Evolutionary conservation across 2,888 invertebrate species (phyloP).

Genomic region (Mystacides longicornis): DNA sequence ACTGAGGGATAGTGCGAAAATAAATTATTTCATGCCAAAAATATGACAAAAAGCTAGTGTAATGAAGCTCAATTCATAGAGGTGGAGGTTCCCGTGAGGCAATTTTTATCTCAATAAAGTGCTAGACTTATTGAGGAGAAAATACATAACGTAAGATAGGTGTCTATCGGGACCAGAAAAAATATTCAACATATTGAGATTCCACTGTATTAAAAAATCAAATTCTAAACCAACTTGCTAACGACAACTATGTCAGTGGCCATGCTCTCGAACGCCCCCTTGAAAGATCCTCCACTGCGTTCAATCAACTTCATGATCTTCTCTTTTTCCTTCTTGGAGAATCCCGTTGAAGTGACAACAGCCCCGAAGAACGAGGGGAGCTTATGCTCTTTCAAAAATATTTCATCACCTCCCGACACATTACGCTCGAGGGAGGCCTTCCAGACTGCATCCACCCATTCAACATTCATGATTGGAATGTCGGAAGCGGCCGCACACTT

Average conservation of each 20-base stretch:
- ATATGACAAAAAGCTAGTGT: too few species aligned
- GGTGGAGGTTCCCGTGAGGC: too few species aligned
- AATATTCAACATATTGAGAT: too few species aligned
- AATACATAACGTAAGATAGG: too few species aligned
- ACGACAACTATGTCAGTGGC: slow-evolving; percentile 51
- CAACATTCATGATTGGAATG: slow-evolving; percentile 65
- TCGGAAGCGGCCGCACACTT: slow-evolving; percentile 63
- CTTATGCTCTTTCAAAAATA: slow-evolving; percentile 50
- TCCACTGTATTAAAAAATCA: too few species aligned
- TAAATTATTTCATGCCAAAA: too few species aligned
- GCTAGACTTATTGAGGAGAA: too few species aligned
- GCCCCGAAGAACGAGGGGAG: slow-evolving; percentile 71
- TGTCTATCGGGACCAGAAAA: too few species aligned
- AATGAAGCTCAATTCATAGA: too few species aligned
- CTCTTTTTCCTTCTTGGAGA: slow-evolving; percentile 55
- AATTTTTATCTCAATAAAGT: too few species aligned
- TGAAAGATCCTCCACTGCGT: slow-evolving; percentile 62
- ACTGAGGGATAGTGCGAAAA: too few species aligned
- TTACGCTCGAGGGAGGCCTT: slow-evolving; percentile 54
- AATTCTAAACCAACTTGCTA: slow-evolving; percentile 39
- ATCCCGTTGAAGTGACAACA: slow-evolving; percentile 71
- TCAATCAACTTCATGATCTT: slow-evolving; percentile 60
- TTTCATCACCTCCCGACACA: slow-evolving; percentile 54
- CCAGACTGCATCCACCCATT: slow-evolving; percentile 82
- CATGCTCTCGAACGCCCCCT: slow-evolving; percentile 46